Evolutionary conservation across 92 coral and sea anemone genomes (phyloP).

Genomic region (Zoanthus sansibaricus): DNA sequence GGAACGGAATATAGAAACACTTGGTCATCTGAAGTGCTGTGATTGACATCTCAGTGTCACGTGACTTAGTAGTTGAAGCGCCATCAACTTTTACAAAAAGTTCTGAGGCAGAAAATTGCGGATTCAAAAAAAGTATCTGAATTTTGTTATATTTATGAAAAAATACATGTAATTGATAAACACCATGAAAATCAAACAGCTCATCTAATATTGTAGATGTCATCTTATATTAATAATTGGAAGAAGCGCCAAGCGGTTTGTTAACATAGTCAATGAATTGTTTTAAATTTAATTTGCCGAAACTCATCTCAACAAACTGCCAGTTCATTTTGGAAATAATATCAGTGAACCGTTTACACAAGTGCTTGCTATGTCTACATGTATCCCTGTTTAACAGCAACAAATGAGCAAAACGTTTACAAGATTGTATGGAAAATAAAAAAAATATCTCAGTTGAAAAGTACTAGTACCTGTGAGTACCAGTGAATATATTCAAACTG

Average conservation of each 20-base stretch:
- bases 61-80: slow-evolving; percentile 63
- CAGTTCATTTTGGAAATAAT: slow-evolving; percentile 28
- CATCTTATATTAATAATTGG: slow-evolving; percentile 29
- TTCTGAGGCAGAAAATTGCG: neutral
- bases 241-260: neutral
- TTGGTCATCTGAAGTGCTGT: slow-evolving; percentile 45
- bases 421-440: neutral
- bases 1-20: slow-evolving; percentile 41
- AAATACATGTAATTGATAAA: neutral
- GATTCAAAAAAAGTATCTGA: neutral
- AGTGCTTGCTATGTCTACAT: slow-evolving; percentile 27
- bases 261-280: slow-evolving; percentile 37
- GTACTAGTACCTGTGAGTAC: neutral
- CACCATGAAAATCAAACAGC: neutral
- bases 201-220: neutral
- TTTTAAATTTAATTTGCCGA: slow-evolving; percentile 27
- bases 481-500: neutral
- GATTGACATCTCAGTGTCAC: slow-evolving; percentile 66
- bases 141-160: slow-evolving; percentile 18
- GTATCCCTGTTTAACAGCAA: slow-evolving; percentile 29
- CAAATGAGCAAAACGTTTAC: slow-evolving; percentile 15
- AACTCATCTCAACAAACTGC: slow-evolving; percentile 41
- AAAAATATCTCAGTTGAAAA: slow-evolving; percentile 1
- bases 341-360: slow-evolving; percentile 33
- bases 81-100: neutral